A percentile compares a stretch with the other conserved stretches of the same genome.
Conservation (phyloP, 2,797 vertebrate genomes). For the Scomberomorus guttatus region DNA sequence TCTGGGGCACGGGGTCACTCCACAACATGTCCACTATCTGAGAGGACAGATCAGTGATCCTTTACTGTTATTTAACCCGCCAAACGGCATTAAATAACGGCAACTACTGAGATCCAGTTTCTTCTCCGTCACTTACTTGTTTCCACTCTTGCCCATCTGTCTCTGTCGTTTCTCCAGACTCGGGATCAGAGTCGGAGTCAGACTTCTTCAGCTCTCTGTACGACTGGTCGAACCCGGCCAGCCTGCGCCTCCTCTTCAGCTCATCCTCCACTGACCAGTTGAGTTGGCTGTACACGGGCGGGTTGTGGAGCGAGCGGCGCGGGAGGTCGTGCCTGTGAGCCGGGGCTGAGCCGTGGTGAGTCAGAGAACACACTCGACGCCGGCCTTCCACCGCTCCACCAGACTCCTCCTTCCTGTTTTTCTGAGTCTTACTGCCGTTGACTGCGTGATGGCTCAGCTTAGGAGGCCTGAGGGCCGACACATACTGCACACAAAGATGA, state of each 20-base stretch:
- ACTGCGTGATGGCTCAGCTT: constrained; percentile 48
- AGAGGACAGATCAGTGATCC: not conserved
- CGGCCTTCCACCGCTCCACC: constrained; percentile 40
- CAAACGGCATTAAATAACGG: not conserved
- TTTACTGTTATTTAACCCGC: not conserved
- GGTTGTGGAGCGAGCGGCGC: constrained; percentile 71
- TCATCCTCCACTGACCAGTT: constrained; percentile 86
- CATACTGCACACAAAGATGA: constrained; percentile 83
- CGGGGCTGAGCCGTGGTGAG: constrained; percentile 30
- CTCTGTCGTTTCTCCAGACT: constrained; percentile 77
- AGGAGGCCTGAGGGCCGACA: constrained; percentile 88
- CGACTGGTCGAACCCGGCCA: constrained; percentile 79
- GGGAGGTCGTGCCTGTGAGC: constrained; percentile 41
- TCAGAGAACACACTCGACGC: constrained; percentile 74
- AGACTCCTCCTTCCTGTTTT: not conserved
- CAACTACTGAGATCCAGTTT: not conserved
- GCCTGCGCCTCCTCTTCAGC: constrained; percentile 80
- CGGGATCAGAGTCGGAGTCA: constrained; percentile 59
- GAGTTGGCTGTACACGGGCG: constrained; percentile 53
- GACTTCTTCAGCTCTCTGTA: constrained; percentile 48
- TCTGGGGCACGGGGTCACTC: constrained; percentile 93
- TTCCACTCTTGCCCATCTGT: constrained; percentile 83
- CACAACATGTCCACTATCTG: constrained; percentile 92
- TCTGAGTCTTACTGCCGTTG: constrained; percentile 19
- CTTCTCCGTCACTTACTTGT: constrained; percentile 58